Evolutionary conservation across 1,140 invertebrate genomes (phyloP), one percentile per base, ranked within the genome.

Genomic region (Pentalonia nigronervosa): DNA sequence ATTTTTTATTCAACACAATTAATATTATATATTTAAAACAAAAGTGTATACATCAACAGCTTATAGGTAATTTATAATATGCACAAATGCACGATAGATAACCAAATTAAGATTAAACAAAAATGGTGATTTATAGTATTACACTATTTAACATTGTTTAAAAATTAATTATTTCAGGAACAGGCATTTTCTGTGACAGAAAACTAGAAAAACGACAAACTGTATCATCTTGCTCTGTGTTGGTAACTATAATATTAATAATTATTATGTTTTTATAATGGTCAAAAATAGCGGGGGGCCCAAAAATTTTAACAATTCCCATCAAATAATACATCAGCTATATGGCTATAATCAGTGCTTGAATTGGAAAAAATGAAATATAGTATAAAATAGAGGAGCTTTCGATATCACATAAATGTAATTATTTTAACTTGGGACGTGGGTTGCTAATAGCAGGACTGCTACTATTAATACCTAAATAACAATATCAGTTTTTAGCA

Each of bases 231-330:
- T 90, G 89, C 30, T n/a, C 89, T n/a, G 53, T 67, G 89, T 90
- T 90, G 89, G 89, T 90, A 90, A 90, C 89, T 90, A 90, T 90
- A 90, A 34, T 60, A 90, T 41, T 47, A 47, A 47, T 86, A 25
- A 56, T 8, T 60, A 60, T 60, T 60, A 60, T 60, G 9, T 83
- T 41, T 21, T 21, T 21, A 83, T 83, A 30, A 60, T 1, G 25
- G 25, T 60, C 8, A 9, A 4, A 30, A 2, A 23, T 2, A 30
- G 23, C 1, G 56, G 25, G 25, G 8, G 56, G 9, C 56, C 56
- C 23, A 30, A 60, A 60, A 8, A 30, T 25, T 9, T 60, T 9
- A 30, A 60, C 56, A 25, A 60, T 0, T 14, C 8, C 23, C 9
- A 60, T 60, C 23, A 60, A 56, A 25, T 8, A 56, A 56, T 25